Evolutionary conservation across 2,113 vertebrate genomes (phyloP), one percentile per base, ranked within the genome.

Genomic region (Nothoprocta perdicaria): DNA sequence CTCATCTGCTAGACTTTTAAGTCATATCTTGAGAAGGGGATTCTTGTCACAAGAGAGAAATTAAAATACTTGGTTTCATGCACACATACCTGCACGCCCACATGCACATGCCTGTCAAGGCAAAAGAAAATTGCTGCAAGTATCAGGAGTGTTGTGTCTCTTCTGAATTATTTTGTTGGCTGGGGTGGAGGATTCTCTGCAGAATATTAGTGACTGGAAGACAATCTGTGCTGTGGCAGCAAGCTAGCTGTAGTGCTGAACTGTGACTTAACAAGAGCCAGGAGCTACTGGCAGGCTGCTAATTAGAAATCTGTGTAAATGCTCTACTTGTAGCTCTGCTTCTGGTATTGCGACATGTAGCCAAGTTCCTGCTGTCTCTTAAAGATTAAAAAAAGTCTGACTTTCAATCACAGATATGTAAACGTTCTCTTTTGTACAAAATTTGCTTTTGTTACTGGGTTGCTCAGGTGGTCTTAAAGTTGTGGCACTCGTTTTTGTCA

Each of bases 191-290:
- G 35, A 80, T 12, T 79, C 24, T 69, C 88, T 66, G 72, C 45
- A 46, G 60, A 43, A 40, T 74, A 26, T 14, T 21, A 38, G 62
- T 45, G 65, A 10, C 29, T 58, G 50, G 31, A 65, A 60, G 73
- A 50, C 26, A 86, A 43, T 35, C 15, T 22, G 55, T 80, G 41
- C 61, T n/a, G 2, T 38, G 66, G 53, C 50, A 78, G 26, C 12
- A 48, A 4, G 33, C 74, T 50, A 26, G 26, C 24, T 82, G 18
- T 61, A 46, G 58, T 89, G 62, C 76, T 87, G 80, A 84, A 33
- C 76, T 86, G 41, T 55, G 75, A 69, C 86, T 94, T 88, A 53
- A 74, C 41, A 75, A 67, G 62, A 93, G 52, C 60, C 81, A 83
- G 18, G 68, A 82, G 81, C 67, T 76, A 8, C 17, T 26, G 60